These are phyloP conservation scores for Apteryx owenii DNA, from an alignment of 2,113 vertebrate genomes.

Conservation along the genomic window DNA sequence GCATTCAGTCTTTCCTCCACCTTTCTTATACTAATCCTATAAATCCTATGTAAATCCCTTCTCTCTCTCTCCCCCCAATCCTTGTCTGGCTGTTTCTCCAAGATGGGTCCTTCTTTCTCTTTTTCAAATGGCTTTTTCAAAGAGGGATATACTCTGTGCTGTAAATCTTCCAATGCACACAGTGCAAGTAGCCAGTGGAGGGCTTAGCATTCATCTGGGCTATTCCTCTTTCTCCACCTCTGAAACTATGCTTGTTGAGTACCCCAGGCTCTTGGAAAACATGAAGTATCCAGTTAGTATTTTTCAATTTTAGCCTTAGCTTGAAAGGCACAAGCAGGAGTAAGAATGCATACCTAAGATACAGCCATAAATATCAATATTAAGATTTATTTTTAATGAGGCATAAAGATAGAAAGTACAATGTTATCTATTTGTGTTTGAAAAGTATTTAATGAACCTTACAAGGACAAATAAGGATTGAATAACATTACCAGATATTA, in stretches of 20 bases:
- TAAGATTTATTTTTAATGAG: not conserved
- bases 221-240: not conserved
- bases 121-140: not conserved
- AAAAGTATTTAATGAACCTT: not conserved
- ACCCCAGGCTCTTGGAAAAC: not conserved
- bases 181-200: not conserved
- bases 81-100: not conserved
- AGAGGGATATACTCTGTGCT: not conserved
- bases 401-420: not conserved
- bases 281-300: not conserved
- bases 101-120: not conserved
- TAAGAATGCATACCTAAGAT: not conserved
- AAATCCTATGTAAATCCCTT: not conserved
- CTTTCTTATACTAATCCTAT: not conserved
- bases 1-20: not conserved
- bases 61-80: not conserved
- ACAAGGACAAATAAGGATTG: not conserved
- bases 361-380: not conserved
- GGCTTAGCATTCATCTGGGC: not conserved
- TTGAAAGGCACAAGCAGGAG: not conserved
- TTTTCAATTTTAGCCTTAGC: not conserved
- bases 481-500: not conserved
- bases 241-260: not conserved
- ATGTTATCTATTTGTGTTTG: not conserved
- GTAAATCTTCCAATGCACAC: not conserved